phyloP scores from a whole-genome alignment of 2,797 vertebrate genomes.

The Paramormyrops hopkinsi region DNA sequence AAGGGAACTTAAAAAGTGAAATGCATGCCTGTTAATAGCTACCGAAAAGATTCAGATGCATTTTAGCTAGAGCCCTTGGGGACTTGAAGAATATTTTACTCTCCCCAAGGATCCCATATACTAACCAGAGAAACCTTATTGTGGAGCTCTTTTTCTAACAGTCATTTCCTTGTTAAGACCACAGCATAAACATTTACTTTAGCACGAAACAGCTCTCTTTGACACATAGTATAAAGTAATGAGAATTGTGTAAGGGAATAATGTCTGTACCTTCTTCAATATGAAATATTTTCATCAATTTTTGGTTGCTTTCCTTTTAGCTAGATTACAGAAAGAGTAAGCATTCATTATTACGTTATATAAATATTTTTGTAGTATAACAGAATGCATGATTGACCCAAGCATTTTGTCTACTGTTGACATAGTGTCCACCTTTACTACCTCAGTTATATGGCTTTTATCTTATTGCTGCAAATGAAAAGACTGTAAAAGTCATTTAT shows the following conservation, averaged over 20 bases:
- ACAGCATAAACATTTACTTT: neutral
- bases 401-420: neutral
- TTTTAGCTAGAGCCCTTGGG: neutral
- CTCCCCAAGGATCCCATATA: neutral
- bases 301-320: neutral
- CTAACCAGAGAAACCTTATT: neutral
- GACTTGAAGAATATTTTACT: neutral
- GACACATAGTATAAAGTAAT: neutral
- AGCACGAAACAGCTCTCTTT: neutral
- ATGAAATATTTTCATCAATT: neutral
- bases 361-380: neutral
- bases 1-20: neutral
- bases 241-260: neutral
- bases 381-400: neutral
- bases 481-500: neutral
- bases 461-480: neutral
- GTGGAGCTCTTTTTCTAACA: neutral
- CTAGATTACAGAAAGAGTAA: neutral
- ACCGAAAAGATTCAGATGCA: neutral
- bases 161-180: neutral
- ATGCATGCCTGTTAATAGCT: neutral
- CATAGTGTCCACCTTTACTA: neutral
- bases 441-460: neutral
- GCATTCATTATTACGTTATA: neutral
- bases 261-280: neutral